Evolutionary conservation across 2,113 vertebrate genomes (phyloP), one percentile per base, ranked within the genome.

Genomic region (Pelecanoides urinatrix): DNA sequence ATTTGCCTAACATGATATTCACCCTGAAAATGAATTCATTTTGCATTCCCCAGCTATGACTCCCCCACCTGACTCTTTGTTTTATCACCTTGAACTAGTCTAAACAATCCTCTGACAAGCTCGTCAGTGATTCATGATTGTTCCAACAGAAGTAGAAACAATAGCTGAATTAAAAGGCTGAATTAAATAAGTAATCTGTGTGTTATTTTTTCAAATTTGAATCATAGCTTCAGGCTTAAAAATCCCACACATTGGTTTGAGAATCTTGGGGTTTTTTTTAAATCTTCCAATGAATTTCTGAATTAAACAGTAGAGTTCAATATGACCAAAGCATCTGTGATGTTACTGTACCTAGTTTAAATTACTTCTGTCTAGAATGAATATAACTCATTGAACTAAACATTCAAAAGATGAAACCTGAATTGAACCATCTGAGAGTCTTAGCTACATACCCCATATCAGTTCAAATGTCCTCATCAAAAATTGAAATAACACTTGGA

Each of bases 61-160:
- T 94, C 8, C 44, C 30, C 21, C 34, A 80, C 25, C 13, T 71
- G 72, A 78, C 23, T 80, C 8, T 82, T 70, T 82, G 42, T 36
- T 86, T 94, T 81, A 67, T 92, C 76, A 86, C 93, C 94, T 97
- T 96, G 91, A 78, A 45, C 32, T 47, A 72, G 20, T 38, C 80
- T 89, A 92, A 95, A 87, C 84, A 92, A 52, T 52, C 29, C 56
- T 59, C 65, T 96, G 94, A 94, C 86, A 91, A 92, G 47, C 91
- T 96, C 86, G 92, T 97, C 84, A 95, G 80, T 22, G 76, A 26
- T 34, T 81, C 84, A 36, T 75, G 91, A 89, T 94, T 95, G 76
- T 91, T 87, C 40, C 34, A 76, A 67, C 40, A 67, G 72, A 55
- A 92, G 42, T 4, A 71, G 52, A 92, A 96, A 96, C 49, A 94